Base-by-base conservation (phyloP, 1,140 invertebrate genomes). In the Bradynema listronoti region DNA sequence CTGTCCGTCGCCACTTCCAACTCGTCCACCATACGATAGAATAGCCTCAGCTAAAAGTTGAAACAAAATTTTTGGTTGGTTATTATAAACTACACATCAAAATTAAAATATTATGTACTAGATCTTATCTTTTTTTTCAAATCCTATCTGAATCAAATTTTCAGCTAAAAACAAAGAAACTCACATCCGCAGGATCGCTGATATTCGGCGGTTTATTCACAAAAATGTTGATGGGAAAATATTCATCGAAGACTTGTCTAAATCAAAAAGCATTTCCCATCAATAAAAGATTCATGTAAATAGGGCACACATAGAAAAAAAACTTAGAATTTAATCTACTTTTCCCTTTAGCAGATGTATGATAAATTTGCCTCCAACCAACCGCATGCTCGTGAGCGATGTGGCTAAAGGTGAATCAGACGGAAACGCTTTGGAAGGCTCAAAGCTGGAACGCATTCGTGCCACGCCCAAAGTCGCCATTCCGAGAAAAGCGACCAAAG, bases 361-460 rank as follows among this genome's bases (percentile, higher is more conserved):
- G n/a, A n/a, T n/a, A n/a, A n/a, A n/a, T n/a, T n/a, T n/a, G n/a
- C n/a, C n/a, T n/a, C n/a, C n/a, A n/a, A n/a, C n/a, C n/a, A n/a
- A 58, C 61, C 65, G 34, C 11, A 72, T 55, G 30, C 47, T 55
- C 11, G 41, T 55, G 33, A 75, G 58, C 19, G 73, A 73, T 43
- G 61, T 68, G 4, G 73, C 56, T 11, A 75, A 36, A 6, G 74
- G 68, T 4, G 72, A 75, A 54, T 75, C 73, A 11, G 70, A 76
- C 9, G 72, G 72, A 59, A 75, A 75, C 9, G 75, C 75, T 45
- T 75, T 77, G 9, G 69, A 70, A 4, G 74, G 74, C 43, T 77
- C 74, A 52, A 77, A 77, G 7, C 66, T 61, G 9, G 71, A 63
- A n/a, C n/a, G n/a, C n/a, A n/a, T n/a, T n/a, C n/a, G n/a, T n/a